These are phyloP conservation scores for Lepidurus packardi DNA, from an alignment of 1,140 invertebrate species.

Conservation along the genomic window DNA sequence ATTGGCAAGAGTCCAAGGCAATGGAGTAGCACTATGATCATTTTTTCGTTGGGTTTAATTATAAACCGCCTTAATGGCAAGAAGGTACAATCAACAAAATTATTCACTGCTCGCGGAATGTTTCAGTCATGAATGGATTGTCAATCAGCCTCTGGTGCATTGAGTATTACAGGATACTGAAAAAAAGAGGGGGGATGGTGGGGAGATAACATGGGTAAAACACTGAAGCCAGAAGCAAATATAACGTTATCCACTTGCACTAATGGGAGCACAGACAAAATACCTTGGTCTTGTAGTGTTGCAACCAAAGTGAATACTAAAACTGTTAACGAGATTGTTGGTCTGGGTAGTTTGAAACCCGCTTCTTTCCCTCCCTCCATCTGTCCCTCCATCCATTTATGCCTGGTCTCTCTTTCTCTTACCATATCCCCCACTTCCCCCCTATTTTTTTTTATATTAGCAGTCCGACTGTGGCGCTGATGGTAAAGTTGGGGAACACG, in stretches of 20 bases:
- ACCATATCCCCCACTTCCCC: constrained; percentile 21
- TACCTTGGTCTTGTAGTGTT: neutral
- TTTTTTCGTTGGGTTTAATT: neutral
- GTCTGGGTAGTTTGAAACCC: neutral
- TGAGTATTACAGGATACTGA: neutral
- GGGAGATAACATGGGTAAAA: constrained; percentile 11
- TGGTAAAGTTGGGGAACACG: neutral
- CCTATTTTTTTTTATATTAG: constrained; percentile 4
- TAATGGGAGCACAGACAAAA: constrained; percentile 19
- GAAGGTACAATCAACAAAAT: neutral
- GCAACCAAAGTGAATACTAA: constrained; percentile 23
- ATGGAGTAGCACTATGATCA: neutral
- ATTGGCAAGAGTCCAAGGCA: constrained; percentile 4
- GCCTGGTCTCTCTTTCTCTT: constrained; percentile 15
- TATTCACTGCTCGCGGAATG: neutral
- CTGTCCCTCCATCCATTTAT: constrained; percentile 2
- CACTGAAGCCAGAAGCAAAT: neutral
- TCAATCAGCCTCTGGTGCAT: neutral
- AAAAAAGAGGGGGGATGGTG: neutral
- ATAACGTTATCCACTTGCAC: constrained; percentile 21
- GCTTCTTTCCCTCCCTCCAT: constrained; percentile 22
- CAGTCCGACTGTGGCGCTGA: constrained; percentile 20
- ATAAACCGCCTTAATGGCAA: neutral
- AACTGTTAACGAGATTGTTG: constrained; percentile 24
- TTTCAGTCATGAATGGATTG: neutral